These are phyloP conservation scores for Barypeithes pellucidus DNA, from an alignment of 2,888 invertebrate genomes.

Conservation along the genomic window DNA sequence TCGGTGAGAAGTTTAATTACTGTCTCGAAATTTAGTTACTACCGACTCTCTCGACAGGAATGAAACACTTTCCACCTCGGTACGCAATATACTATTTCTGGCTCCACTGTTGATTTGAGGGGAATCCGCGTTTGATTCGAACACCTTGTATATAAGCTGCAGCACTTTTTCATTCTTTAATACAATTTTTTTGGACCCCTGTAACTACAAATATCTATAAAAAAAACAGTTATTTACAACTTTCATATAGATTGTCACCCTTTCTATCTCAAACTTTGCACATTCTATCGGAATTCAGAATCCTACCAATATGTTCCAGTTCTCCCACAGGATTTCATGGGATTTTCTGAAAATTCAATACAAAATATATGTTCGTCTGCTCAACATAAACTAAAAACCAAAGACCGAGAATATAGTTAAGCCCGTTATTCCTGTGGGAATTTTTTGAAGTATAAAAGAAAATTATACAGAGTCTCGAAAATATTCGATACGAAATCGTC, in stretches of 20 bases:
- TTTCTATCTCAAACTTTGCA: not conserved
- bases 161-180: too few relatives aligned
- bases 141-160: too few relatives aligned
- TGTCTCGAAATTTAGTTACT: too few relatives aligned
- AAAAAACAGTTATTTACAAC: not conserved
- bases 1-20: too few relatives aligned
- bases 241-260: not conserved
- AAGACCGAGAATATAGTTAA: constrained; percentile 30
- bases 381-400: constrained; percentile 44
- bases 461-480: constrained; percentile 4
- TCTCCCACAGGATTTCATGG: constrained; percentile 7
- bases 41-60: too few relatives aligned
- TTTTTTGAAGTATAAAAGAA: constrained; percentile 13
- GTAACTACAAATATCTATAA: too few relatives aligned
- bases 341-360: constrained; percentile 31
- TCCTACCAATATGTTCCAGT: constrained; percentile 5
- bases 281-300: not conserved
- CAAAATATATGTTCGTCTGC: constrained; percentile 30
- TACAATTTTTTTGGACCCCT: too few relatives aligned
- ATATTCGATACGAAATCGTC: not conserved
- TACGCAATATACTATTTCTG: too few relatives aligned
- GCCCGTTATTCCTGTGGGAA: constrained; percentile 15
- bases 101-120: too few relatives aligned
- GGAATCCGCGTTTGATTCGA: too few relatives aligned
- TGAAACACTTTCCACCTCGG: too few relatives aligned